Conservation (phyloP, 2,113 vertebrate genomes). For the Rynchops niger region DNA sequence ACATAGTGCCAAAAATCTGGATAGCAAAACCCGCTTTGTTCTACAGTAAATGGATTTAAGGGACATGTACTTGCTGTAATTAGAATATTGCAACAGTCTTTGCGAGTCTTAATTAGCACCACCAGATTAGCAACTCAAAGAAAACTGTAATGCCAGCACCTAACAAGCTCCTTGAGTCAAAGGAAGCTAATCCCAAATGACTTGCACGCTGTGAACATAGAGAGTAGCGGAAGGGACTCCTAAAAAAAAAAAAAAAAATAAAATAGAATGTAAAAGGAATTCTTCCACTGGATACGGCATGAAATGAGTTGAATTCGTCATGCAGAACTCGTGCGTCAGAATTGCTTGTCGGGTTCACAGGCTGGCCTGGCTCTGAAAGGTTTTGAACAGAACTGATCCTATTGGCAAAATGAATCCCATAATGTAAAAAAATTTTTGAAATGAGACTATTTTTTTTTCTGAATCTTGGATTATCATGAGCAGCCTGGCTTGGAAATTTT, state of each 20-base stretch:
- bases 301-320: background rate
- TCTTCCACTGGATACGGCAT: background rate
- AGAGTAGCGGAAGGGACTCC: background rate
- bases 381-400: background rate
- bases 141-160: slow-evolving; percentile 3
- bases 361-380: background rate
- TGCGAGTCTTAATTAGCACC: slow-evolving; percentile 20
- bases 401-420: background rate
- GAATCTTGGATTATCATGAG: background rate
- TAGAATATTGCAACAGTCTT: slow-evolving; percentile 11
- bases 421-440: background rate
- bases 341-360: background rate
- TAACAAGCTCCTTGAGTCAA: background rate
- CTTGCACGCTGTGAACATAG: background rate
- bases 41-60: background rate
- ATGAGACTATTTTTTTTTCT: background rate
- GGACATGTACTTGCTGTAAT: background rate
- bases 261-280: background rate
- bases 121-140: slow-evolving; percentile 7
- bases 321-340: background rate
- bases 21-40: background rate
- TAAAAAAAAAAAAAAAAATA: background rate
- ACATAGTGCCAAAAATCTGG: background rate
- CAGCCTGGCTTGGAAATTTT: background rate
- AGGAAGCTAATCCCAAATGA: background rate